Evolutionary conservation across 2,113 vertebrate genomes (phyloP).

Genomic region (Bucco capensis): DNA sequence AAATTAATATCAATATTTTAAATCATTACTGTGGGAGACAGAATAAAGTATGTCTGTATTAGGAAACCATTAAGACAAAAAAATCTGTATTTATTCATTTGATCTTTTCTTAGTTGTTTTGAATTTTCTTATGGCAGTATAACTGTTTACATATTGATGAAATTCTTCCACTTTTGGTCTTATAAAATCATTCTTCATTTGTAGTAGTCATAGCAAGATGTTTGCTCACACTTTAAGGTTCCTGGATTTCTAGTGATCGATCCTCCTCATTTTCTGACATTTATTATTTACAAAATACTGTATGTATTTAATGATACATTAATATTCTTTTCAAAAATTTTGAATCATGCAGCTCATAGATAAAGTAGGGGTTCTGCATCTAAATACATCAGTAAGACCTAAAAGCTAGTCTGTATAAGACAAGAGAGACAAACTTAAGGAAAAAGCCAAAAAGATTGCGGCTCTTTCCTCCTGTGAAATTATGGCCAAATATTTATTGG

Average conservation of each 20-base stretch:
- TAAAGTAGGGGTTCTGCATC: not conserved
- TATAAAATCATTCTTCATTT: not conserved
- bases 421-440: not conserved
- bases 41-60: not conserved
- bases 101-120: not conserved
- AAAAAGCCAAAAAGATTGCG: not conserved
- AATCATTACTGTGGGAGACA: not conserved
- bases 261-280: not conserved
- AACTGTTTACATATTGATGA: not conserved
- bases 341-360: not conserved
- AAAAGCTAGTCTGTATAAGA: not conserved
- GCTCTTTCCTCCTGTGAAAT: not conserved
- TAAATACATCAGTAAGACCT: not conserved
- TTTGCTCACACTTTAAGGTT: not conserved
- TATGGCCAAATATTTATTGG: not conserved
- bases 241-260: not conserved
- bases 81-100: not conserved
- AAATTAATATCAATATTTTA: not conserved
- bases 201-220: rapidly evolving
- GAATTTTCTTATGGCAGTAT: not conserved
- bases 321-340: not conserved
- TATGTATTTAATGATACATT: not conserved
- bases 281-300: not conserved
- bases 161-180: not conserved
- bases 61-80: not conserved